phyloP scores from a whole-genome alignment of 1,140 invertebrate genomes.

The Euglossa dilemma region DNA sequence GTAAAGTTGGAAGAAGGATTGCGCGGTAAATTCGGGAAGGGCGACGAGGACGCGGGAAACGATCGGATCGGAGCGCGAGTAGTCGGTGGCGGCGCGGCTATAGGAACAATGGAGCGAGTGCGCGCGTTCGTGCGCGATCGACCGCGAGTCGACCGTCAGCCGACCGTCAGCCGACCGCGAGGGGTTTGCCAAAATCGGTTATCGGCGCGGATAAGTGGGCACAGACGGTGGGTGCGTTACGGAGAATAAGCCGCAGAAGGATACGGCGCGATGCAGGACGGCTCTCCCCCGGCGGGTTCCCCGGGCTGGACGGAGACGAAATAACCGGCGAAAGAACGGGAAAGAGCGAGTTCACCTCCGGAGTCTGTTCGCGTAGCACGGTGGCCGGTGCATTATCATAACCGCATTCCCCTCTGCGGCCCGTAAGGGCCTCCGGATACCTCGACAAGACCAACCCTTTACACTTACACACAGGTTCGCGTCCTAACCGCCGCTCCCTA shows the following conservation, averaged over 20 bases:
- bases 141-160: constrained; percentile 15
- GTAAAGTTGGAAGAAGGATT: constrained; percentile 48
- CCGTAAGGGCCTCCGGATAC: constrained; percentile 71
- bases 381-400: constrained; percentile 82
- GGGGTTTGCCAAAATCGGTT: constrained; percentile 65
- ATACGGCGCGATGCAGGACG: constrained; percentile 9
- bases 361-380: constrained; percentile 78
- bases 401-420: constrained; percentile 78
- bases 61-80: neutral
- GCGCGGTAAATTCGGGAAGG: constrained; percentile 40
- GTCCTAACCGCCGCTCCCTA: constrained; percentile 18
- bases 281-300: neutral
- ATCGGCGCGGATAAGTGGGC: constrained; percentile 60
- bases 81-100: neutral
- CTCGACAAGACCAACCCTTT: constrained; percentile 73
- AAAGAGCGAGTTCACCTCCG: constrained; percentile 51
- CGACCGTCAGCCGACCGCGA: constrained; percentile 1
- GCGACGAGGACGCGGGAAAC: neutral
- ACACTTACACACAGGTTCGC: constrained; percentile 63
- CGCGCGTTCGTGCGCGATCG: constrained; percentile 24
- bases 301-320: constrained; percentile 5
- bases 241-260: constrained; percentile 27
- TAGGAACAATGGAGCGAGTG: constrained; percentile 55
- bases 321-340: neutral
- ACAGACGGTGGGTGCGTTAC: constrained; percentile 38